Percentiles rank a stretch among this genome's conserved stretches.
Conservation (phyloP, 1,140 invertebrate genomes). For the Atta colombica region DNA sequence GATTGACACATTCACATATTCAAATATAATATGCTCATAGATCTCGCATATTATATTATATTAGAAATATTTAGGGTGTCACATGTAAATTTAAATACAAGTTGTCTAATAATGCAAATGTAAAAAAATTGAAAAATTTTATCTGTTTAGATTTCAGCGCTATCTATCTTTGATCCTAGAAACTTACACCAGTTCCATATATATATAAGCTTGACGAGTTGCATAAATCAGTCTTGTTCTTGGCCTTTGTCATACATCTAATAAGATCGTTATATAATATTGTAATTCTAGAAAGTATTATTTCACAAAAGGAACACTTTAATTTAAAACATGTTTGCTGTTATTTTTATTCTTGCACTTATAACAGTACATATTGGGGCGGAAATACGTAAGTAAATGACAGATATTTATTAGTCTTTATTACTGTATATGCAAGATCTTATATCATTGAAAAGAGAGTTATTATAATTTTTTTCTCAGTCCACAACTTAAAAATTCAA, state of each 20-base stretch:
- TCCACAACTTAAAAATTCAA: too few species aligned
- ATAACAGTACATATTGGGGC: neutral
- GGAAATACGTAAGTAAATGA: neutral
- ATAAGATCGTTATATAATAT: neutral
- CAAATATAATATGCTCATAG: too few species aligned
- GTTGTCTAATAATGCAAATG: too few species aligned
- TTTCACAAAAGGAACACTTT: neutral
- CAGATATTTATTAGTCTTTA: neutral
- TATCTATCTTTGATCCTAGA: too few species aligned
- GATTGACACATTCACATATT: too few species aligned
- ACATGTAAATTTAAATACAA: too few species aligned
- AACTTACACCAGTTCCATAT: too few species aligned
- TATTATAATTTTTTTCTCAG: neutral
- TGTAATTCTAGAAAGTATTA: neutral
- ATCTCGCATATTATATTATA: too few species aligned
- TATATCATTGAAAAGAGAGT: neutral
- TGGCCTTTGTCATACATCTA: neutral
- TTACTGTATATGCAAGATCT: neutral
- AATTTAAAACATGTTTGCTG: neutral
- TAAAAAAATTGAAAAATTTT: too few species aligned
- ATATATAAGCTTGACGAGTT: neutral
- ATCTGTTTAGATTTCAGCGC: too few species aligned
- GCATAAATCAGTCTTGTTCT: neutral
- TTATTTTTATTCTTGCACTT: neutral
- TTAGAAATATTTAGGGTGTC: too few species aligned